Percentiles rank a stretch among this genome's conserved stretches.
Evolutionary conservation across 1,140 invertebrate genomes (phyloP).

Genomic region (Odontomachus brunneus): DNA sequence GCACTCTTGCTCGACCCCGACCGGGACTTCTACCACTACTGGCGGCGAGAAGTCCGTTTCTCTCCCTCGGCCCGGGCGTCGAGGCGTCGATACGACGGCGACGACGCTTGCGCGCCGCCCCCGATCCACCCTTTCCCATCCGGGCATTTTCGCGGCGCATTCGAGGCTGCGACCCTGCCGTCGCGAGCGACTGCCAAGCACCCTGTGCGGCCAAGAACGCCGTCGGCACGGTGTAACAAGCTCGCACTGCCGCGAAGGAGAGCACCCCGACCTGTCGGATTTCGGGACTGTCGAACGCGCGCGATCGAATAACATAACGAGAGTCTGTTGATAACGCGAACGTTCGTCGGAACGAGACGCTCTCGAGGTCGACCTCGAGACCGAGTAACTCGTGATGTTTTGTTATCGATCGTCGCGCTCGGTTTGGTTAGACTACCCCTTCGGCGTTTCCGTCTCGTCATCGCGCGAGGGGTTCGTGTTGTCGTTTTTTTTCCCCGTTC

Average conservation of each 20-base stretch:
- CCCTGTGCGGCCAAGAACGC: not conserved
- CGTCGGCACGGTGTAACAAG: not conserved
- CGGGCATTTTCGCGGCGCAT: conserved; percentile 70
- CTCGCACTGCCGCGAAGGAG: not conserved
- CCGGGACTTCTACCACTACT: conserved; percentile 83
- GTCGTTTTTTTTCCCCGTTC: too few relatives aligned
- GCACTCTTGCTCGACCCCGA: conserved; percentile 78
- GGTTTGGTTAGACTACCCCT: not conserved
- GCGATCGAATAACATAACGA: not conserved
- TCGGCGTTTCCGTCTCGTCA: not conserved
- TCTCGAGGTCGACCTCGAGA: not conserved
- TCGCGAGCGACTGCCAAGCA: conserved; percentile 50
- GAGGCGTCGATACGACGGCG: conserved; percentile 80
- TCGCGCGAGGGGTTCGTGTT: too few relatives aligned
- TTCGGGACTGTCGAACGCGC: not conserved
- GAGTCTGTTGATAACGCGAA: not conserved
- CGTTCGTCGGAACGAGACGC: not conserved
- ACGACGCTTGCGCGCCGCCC: conserved; percentile 83
- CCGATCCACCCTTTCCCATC: conserved; percentile 74
- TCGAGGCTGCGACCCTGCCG: conserved; percentile 67
- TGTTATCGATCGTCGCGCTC: conserved; percentile 11
- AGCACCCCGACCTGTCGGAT: not conserved
- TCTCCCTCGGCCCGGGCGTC: conserved; percentile 72
- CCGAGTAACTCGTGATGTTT: not conserved
- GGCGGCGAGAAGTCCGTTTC: conserved; percentile 60